phyloP scores from a whole-genome alignment of 2,888 invertebrate species.

The Lumbricus terrestris region DNA sequence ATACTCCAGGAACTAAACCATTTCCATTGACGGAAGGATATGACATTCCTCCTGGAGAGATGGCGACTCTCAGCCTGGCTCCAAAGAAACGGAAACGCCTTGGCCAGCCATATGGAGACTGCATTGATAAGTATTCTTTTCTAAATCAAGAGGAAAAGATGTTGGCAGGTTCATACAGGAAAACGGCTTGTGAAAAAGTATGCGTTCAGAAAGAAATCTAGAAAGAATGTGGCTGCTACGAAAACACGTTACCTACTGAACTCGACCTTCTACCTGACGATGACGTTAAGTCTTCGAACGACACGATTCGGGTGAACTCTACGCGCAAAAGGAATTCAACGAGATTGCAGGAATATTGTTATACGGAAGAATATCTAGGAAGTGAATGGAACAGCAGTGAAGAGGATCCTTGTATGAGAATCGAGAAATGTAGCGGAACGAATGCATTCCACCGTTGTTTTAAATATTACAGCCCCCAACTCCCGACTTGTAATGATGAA shows the following conservation, averaged over 20 bases:
- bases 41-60: neutral
- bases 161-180: neutral
- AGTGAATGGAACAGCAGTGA: neutral
- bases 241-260: neutral
- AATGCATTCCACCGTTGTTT: neutral
- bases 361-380: too few relatives aligned
- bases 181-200: neutral
- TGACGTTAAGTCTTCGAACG: too few relatives aligned
- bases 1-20: neutral
- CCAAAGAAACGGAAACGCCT: neutral
- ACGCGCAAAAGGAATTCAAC: too few relatives aligned
- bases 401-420: neutral
- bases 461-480: neutral
- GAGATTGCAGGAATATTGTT: too few relatives aligned
- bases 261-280: neutral
- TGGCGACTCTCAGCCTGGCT: neutral
- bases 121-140: neutral
- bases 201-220: neutral
- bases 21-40: neutral
- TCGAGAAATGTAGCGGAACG: constrained; percentile 6
- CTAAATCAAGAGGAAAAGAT: neutral
- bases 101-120: neutral
- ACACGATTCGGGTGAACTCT: neutral
- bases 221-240: neutral
- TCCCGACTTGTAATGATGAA: neutral